phyloP scores from a whole-genome alignment of 1,140 invertebrate genomes.

The Aphidius ervi region DNA sequence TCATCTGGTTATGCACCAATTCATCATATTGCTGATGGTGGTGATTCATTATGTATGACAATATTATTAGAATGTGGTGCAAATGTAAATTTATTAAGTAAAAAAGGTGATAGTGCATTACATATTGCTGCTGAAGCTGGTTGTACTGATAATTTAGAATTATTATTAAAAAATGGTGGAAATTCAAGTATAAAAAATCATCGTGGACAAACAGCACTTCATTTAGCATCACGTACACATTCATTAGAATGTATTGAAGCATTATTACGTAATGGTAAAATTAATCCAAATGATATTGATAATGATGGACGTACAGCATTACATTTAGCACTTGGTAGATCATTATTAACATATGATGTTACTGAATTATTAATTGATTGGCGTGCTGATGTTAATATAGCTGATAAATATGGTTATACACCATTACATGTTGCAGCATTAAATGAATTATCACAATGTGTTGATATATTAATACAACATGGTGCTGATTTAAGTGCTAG shows the following conservation, averaged over 20 bases:
- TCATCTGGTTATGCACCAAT: slow-evolving; percentile 70
- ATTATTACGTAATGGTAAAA: slow-evolving; percentile 65
- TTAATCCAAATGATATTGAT: slow-evolving; percentile 71
- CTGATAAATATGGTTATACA: slow-evolving; percentile 85
- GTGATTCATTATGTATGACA: slow-evolving; percentile 64
- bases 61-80: slow-evolving; percentile 65
- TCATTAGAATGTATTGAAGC: slow-evolving; percentile 74
- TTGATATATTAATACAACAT: slow-evolving; percentile 75
- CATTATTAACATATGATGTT: slow-evolving; percentile 69
- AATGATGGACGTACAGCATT: slow-evolving; percentile 72
- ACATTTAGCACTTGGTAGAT: slow-evolving; percentile 74
- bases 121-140: slow-evolving; percentile 79
- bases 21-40: slow-evolving; percentile 72
- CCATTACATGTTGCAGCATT: slow-evolving; percentile 82
- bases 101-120: slow-evolving; percentile 67
- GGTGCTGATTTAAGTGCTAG: slow-evolving; percentile 80
- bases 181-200: slow-evolving; percentile 67
- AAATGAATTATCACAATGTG: slow-evolving; percentile 78
- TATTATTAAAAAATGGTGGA: slow-evolving; percentile 69
- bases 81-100: slow-evolving; percentile 55
- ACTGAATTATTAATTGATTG: slow-evolving; percentile 70
- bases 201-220: slow-evolving; percentile 72
- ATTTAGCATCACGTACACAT: slow-evolving; percentile 71
- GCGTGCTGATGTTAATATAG: slow-evolving; percentile 77
- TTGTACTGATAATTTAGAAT: slow-evolving; percentile 66